Evolutionary conservation across 2,888 invertebrate species (phyloP).

Genomic region (Brachyptera risi): DNA sequence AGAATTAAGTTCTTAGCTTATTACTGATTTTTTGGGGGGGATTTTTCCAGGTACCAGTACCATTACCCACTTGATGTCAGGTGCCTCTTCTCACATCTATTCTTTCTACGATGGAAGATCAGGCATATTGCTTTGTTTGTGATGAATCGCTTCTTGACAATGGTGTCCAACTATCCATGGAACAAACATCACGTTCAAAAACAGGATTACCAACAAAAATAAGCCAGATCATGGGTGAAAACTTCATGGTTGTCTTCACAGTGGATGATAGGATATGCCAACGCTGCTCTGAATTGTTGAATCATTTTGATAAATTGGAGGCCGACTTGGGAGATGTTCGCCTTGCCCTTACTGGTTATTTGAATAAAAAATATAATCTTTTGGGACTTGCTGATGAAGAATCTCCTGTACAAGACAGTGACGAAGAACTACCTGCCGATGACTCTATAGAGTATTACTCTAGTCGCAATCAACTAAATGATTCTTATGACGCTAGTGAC

Average conservation of each 20-base stretch:
- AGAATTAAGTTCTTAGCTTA: too few relatives aligned
- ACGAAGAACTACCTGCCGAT: too few relatives aligned
- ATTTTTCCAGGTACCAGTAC: too few relatives aligned
- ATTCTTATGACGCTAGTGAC: too few relatives aligned
- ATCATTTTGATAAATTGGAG: conserved; percentile 49
- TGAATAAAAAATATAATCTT: conserved; percentile 37
- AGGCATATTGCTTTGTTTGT: conserved; percentile 45
- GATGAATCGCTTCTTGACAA: conserved; percentile 43
- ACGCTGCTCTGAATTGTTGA: conserved; percentile 47
- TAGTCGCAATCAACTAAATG: too few relatives aligned
- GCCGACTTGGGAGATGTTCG: conserved; percentile 46
- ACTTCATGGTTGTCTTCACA: conserved; percentile 48
- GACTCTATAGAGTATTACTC: too few relatives aligned
- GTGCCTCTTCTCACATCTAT: too few relatives aligned
- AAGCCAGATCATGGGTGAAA: conserved; percentile 49
- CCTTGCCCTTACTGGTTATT: conserved; percentile 34
- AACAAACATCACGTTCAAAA: conserved; percentile 44
- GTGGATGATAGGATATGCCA: conserved; percentile 48
- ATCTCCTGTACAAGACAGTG: too few relatives aligned
- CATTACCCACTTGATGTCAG: too few relatives aligned
- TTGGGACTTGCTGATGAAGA: too few relatives aligned
- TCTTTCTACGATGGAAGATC: background rate
- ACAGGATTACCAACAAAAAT: conserved; percentile 50
- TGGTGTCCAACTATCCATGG: conserved; percentile 39
- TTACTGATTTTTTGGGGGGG: too few relatives aligned